Evolutionary conservation across 2,113 vertebrate genomes (phyloP).

Genomic region (Tupaia tana): DNA sequence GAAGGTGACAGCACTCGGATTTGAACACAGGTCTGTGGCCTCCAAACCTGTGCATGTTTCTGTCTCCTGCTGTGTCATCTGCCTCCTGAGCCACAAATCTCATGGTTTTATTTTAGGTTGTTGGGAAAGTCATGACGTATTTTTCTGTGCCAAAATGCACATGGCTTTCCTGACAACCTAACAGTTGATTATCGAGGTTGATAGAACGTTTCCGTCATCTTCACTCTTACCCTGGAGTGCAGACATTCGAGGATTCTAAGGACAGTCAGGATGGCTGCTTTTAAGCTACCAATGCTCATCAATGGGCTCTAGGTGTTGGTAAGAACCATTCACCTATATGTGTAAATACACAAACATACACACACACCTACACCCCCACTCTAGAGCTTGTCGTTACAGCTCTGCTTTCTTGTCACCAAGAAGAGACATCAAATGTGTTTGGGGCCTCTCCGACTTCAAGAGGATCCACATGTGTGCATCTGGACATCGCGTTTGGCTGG

Average conservation of each 20-base stretch:
- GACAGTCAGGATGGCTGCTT: background rate
- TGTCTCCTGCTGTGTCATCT: background rate
- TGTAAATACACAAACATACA: background rate
- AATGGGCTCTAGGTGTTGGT: background rate
- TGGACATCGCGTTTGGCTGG: slow-evolving; percentile 58
- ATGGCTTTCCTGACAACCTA: no score
- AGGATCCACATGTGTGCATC: slow-evolving; percentile 53
- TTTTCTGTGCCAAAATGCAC: no score
- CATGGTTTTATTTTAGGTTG: background rate
- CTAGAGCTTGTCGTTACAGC: background rate
- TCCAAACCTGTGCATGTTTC: background rate
- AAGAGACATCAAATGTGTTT: slow-evolving; percentile 2
- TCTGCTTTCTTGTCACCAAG: slow-evolving; percentile 47
- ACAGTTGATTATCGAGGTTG: background rate
- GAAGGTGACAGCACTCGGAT: background rate
- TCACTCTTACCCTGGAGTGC: background rate
- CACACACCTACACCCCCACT: background rate
- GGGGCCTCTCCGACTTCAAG: slow-evolving; percentile 39
- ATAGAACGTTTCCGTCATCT: background rate
- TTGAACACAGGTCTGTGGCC: background rate
- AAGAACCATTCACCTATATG: background rate
- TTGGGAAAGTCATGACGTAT: no score
- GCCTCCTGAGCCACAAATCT: background rate
- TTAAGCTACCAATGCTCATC: background rate
- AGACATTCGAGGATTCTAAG: background rate